Conservation (phyloP, 2,797 vertebrate genomes). For the Sebastes minor region DNA sequence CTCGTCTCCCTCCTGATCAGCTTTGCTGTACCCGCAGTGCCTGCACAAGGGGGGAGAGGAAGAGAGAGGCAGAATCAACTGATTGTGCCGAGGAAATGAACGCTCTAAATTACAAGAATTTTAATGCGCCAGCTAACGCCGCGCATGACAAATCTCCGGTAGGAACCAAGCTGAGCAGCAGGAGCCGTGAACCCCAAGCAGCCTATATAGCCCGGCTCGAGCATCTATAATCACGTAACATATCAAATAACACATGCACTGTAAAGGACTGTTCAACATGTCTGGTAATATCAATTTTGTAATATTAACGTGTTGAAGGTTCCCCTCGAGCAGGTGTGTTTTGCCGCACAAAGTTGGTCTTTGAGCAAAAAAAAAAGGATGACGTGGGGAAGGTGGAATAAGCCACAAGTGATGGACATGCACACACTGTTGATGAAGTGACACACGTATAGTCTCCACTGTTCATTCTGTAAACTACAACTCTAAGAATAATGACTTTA, state of each 20-base stretch:
- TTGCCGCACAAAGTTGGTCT: constrained; percentile 23
- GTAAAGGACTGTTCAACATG: constrained; percentile 32
- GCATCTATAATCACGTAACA: constrained; percentile 18
- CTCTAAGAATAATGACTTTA: not conserved
- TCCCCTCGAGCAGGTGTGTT: constrained; percentile 23
- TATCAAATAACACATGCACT: constrained; percentile 42
- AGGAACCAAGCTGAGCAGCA: constrained; percentile 38
- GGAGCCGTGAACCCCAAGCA: constrained; percentile 24
- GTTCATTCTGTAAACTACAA: not conserved
- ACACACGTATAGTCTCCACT: not conserved
- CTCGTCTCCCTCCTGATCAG: constrained; percentile 98
- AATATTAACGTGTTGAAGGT: constrained; percentile 44
- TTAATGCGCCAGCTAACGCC: constrained; percentile 37
- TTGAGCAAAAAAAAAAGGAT: constrained; percentile 27
- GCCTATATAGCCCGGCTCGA: not conserved
- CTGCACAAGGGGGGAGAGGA: constrained; percentile 69
- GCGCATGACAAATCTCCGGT: constrained; percentile 45
- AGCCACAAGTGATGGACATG: constrained; percentile 43
- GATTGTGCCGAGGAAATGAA: constrained; percentile 59
- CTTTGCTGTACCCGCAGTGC: constrained; percentile 99
- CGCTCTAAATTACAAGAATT: constrained; percentile 55
- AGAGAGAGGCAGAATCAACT: constrained; percentile 62
- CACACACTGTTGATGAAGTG: constrained; percentile 10
- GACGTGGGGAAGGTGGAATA: not conserved
- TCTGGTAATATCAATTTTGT: constrained; percentile 26